Conservation (phyloP, 2,797 vertebrate species). For the Gymnoscopelus microlampas region DNA sequence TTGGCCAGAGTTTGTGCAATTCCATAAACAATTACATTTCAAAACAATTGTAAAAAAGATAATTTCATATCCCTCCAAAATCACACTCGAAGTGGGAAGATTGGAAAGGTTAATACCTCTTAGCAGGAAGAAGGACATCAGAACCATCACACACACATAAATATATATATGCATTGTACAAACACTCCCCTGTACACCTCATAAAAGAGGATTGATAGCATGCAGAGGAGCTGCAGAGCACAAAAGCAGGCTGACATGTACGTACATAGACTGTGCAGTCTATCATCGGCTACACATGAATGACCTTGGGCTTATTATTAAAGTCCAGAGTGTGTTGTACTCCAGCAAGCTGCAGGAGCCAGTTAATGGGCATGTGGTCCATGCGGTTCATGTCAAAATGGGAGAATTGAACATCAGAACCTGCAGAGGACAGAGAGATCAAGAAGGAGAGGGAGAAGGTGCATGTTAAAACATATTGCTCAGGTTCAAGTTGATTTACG, state of each 20-base stretch:
- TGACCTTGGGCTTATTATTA: slow-evolving; percentile 77
- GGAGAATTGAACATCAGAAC: slow-evolving; percentile 86
- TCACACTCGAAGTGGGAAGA: no score
- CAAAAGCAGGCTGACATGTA: neutral
- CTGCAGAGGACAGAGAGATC: slow-evolving; percentile 70
- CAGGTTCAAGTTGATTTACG: no score
- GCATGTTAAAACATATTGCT: neutral
- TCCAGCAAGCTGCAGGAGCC: slow-evolving; percentile 89
- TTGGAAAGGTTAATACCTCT: no score
- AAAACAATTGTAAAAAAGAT: no score
- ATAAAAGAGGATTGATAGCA: neutral
- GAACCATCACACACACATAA: no score
- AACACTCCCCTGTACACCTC: neutral
- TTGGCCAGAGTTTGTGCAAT: no score
- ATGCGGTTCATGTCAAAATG: slow-evolving; percentile 90
- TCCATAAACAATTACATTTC: no score
- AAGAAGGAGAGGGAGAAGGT: neutral
- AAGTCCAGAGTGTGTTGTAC: slow-evolving; percentile 86
- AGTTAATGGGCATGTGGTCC: slow-evolving; percentile 91
- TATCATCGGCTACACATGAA: slow-evolving; percentile 78
- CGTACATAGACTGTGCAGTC: neutral
- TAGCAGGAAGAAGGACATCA: no score
- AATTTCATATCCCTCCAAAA: no score
- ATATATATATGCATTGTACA: neutral
- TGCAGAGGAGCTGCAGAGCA: neutral